phyloP scores from a whole-genome alignment of 2,888 invertebrate species.

The Acleris sparsana region DNA sequence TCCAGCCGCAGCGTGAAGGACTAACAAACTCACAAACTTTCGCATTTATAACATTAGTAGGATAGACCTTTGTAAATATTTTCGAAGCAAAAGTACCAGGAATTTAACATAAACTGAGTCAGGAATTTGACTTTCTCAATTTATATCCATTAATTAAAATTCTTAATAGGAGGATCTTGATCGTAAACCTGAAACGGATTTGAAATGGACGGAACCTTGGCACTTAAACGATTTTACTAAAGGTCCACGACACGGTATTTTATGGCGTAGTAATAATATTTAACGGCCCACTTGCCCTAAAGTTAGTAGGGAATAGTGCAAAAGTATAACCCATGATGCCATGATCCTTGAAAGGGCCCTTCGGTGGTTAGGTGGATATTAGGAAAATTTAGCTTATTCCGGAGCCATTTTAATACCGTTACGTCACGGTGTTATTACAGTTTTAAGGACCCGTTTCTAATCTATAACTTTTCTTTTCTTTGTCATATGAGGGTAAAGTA shows the following conservation, averaged over 20 bases:
- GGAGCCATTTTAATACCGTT: constrained; percentile 8
- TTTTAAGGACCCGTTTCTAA: background rate
- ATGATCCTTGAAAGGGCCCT: constrained; percentile 18
- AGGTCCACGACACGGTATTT: constrained; percentile 9
- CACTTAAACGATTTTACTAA: constrained; percentile 4
- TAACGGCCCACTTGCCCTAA: constrained; percentile 14
- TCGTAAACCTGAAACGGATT: constrained; percentile 1
- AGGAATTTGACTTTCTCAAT: too few species aligned
- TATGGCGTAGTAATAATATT: constrained; percentile 26
- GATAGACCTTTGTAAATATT: too few species aligned
- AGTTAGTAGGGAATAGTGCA: constrained; percentile 21
- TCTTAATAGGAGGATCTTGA: background rate
- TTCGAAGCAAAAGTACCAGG: too few species aligned
- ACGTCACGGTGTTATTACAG: constrained; percentile 6
- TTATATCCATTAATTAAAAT: background rate
- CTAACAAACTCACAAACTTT: too few species aligned
- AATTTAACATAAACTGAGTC: too few species aligned
- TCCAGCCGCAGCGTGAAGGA: too few species aligned
- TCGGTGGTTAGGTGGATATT: constrained; percentile 14
- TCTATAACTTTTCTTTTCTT: too few species aligned
- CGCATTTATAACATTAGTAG: too few species aligned
- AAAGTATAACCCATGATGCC: constrained; percentile 17
- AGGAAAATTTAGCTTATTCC: constrained; percentile 20
- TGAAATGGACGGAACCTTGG: background rate
- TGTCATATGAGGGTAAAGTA: too few species aligned